Evolutionary conservation across 30 jellyfish, hydroid and myxozoan species (phyloP), one percentile per base, ranked within the genome.

Genomic region (Aurelia sp.): DNA sequence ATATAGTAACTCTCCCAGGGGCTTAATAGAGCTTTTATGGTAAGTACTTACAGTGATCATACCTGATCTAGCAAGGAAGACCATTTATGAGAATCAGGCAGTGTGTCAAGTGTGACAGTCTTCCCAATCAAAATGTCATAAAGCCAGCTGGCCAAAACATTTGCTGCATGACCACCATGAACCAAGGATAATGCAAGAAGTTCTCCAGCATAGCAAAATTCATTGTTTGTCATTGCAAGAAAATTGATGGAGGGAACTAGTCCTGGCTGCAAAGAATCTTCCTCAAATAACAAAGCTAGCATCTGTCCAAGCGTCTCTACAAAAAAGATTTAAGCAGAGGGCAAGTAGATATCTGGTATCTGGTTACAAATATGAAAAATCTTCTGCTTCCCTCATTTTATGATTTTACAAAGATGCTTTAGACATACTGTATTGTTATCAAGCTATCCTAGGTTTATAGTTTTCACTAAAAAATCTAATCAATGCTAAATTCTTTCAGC

Each of bases 121-220:
- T 59, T 21, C 30, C 30, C 30, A 17, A 9, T 17, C 21, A 59
- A 21, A 21, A 17, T 17, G 8, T 59, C 69, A 59, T 59, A 21
- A 59, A 59, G 27, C 69, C 69, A 59, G 21, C 12, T 59, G 69
- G 69, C 30, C 69, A 59, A 17, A 59, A 59, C 30, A 21, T 59
- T 59, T 59, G 69, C 27, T 17, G 69, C 69, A 59, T n/a, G 69
- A 21, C 69, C 21, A 59, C 69, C 30, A 59, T 59, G 69, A 21
- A 21, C 69, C 21, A 59, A 17, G 30, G 21, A 59, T 21, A 59
- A 17, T n/a, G 69, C 30, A n/a, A 59, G 21, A 5, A 17, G 27
- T 59, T 59, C 69, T 59, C 69, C 69, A 59, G 30, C 69, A 59
- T n/a, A n/a, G 27, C 21, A 17, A 59, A 59, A 59, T 59, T 59